Evolutionary conservation across 37 sponge, comb jelly and placozoan species (phyloP), one percentile per base, ranked within the genome.

Genomic region (Haliclona indistincta): DNA sequence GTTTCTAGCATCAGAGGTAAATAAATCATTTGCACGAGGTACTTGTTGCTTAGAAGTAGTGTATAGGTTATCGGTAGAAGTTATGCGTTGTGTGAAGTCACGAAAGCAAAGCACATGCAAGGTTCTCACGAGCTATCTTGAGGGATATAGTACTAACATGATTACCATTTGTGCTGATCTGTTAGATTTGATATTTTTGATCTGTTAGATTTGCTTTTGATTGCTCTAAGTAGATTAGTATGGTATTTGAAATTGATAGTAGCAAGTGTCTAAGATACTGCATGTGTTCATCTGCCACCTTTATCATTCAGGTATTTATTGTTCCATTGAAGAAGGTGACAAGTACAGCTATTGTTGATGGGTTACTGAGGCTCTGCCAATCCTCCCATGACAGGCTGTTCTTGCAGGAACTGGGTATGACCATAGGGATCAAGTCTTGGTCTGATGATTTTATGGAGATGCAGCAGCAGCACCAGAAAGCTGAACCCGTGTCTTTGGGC

Each of bases 331-430:
- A 53, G 4, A 73, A 63, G 29, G 68, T 75, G 17, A 28, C 51
- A 7, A 67, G 76, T 53, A n/a, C 56, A 20, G 13, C 63, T 11
- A 70, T 38, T 37, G 66, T 74, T 5, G 69, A 74, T 43, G 56
- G 35, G 1, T 69, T 87, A 4, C 26, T 87, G 36, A 20, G 17
- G 1, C 63, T 25, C 28, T 74, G 71, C 44, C 39, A n/a, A 15
- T 56, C 58, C 23, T 4, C 66, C 11, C 19, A 47, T 23, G 43
- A 80, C 58, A 62, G 81, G 35, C 37, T 47, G 32, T 67, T 72
- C 63, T 44, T 87, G 19, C 88, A 87, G 55, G 34, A 68, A 1
- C 75, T 87, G 43, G 88, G 88, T 29, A 68, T 87, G 66, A 33
- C 29, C 23, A 26, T 87, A 1, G 81, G 88, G 0, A 75, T 81